Conservation (phyloP, 1,140 invertebrate species). For the Ganaspis sp. region DNA sequence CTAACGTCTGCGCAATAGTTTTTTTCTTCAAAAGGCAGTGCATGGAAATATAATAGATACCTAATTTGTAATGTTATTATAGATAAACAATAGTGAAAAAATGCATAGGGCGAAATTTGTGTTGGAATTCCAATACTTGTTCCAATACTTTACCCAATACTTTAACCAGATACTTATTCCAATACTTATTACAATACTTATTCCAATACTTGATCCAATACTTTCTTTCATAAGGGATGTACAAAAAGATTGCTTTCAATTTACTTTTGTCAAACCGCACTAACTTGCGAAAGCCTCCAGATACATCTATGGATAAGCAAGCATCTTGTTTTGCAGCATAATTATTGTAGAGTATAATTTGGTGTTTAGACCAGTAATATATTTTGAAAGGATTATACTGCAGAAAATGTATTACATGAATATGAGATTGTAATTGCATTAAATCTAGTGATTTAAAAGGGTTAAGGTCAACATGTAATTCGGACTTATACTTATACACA, state of each 20-base stretch:
- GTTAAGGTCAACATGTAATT: background rate
- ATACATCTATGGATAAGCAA: conserved; percentile 42
- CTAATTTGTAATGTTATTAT: too few species aligned
- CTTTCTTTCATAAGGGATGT: too few species aligned
- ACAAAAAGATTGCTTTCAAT: conserved; percentile 46
- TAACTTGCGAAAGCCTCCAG: conserved; percentile 34
- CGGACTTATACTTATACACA: background rate
- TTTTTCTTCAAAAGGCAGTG: too few species aligned
- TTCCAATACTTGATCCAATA: too few species aligned
- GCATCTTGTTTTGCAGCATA: conserved; percentile 32
- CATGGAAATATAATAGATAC: too few species aligned
- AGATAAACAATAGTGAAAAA: too few species aligned
- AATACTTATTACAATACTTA: too few species aligned
- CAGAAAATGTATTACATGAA: conserved; percentile 29
- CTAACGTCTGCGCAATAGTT: too few species aligned
- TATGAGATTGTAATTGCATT: background rate
- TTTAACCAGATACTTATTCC: too few species aligned
- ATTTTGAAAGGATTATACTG: conserved; percentile 34
- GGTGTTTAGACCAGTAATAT: conserved; percentile 41
- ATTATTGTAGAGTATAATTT: conserved; percentile 33
- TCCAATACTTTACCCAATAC: too few species aligned
- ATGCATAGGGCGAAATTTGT: too few species aligned
- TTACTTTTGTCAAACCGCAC: background rate
- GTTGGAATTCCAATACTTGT: too few species aligned
- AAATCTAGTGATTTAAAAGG: background rate